Percentiles rank a stretch among this genome's conserved stretches.
phyloP scores from a whole-genome alignment of 2,113 vertebrate genomes.

The Paramisgurnus dabryanus region DNA sequence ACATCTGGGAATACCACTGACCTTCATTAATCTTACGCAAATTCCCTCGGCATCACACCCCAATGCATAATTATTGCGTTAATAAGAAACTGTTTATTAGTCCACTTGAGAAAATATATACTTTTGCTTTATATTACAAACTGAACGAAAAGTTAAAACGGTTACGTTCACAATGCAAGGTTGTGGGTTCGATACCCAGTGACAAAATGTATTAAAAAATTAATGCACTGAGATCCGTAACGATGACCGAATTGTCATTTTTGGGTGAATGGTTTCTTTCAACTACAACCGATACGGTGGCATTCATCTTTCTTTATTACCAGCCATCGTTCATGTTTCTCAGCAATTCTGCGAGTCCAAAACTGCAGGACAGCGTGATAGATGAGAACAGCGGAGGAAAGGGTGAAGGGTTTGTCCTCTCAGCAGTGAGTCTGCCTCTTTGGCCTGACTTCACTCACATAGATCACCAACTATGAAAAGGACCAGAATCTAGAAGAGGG shows the following conservation, averaged over 20 bases:
- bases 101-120: conserved; percentile 61
- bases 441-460: conserved; percentile 43
- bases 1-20: conserved; percentile 99
- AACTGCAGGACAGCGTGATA: conserved; percentile 1
- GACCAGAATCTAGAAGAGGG: conserved; percentile 35
- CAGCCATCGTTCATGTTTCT: not conserved
- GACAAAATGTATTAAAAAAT: no score
- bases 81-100: conserved; percentile 77
- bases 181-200: no score
- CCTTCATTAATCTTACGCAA: conserved; percentile 99
- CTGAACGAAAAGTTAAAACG: conserved; percentile 1
- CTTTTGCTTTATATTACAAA: not conserved
- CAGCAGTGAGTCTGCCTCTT: conserved; percentile 24
- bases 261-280: no score
- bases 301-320: no score
- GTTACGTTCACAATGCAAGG: no score
- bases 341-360: not conserved
- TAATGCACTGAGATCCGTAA: no score
- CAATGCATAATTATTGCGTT: conserved; percentile 93
- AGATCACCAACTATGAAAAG: conserved; percentile 42
- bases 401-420: conserved; percentile 37
- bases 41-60: conserved; percentile 93
- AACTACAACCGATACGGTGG: no score
- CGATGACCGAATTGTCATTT: no score
- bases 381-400: conserved; percentile 32